Percentiles rank a stretch among this genome's conserved stretches.
phyloP scores from a whole-genome alignment of 2,797 vertebrate species.

The Spinus olivaceus region DNA sequence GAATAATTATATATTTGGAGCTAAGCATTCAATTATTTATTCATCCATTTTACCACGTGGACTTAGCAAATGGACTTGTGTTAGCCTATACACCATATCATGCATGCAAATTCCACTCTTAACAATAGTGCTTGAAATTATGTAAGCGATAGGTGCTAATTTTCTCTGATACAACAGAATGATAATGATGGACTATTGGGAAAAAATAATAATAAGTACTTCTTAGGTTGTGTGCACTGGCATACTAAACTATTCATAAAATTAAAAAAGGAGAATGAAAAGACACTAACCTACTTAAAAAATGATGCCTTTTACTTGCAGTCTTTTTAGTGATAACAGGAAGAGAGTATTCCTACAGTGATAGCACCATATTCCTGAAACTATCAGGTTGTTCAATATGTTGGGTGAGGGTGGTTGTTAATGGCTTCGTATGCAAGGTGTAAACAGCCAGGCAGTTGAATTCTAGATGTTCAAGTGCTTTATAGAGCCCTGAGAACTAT shows the following conservation, averaged over 20 bases:
- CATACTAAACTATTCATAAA: conserved; percentile 50
- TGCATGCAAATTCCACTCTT: conserved; percentile 60
- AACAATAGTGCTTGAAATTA: conserved; percentile 58
- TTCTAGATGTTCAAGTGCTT: not conserved
- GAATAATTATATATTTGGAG: conserved; percentile 58
- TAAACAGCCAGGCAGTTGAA: not conserved
- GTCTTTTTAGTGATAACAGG: not conserved
- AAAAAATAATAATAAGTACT: conserved; percentile 48
- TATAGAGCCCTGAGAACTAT: not conserved
- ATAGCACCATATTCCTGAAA: not conserved
- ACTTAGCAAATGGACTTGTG: conserved; percentile 48
- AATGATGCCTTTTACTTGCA: not conserved
- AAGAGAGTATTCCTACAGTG: not conserved
- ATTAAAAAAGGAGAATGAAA: not conserved
- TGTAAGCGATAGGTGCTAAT: conserved; percentile 64
- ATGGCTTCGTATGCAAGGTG: not conserved
- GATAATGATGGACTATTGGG: conserved; percentile 47
- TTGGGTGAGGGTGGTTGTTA: not conserved
- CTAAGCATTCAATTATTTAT: conserved; percentile 60
- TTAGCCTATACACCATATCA: conserved; percentile 42
- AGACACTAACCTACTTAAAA: conserved; percentile 11
- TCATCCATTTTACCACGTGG: conserved; percentile 51
- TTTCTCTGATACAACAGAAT: conserved; percentile 63
- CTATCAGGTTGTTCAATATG: not conserved
- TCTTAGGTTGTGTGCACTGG: conserved; percentile 46